phyloP scores from a whole-genome alignment of 2,797 vertebrate species.

The Iguana delicatissima region DNA sequence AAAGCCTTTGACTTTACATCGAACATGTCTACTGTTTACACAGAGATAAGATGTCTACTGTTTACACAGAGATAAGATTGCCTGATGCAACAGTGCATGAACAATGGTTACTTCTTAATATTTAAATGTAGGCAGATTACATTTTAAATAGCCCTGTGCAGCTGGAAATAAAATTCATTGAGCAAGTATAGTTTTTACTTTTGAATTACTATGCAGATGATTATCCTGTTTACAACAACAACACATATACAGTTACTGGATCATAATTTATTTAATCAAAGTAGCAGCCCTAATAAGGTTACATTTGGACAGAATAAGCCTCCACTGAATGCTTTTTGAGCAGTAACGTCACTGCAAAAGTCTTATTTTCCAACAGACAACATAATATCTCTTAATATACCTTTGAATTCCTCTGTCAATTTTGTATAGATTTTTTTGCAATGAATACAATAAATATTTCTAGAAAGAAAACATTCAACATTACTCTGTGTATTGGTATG shows the following conservation, averaged over 20 bases:
- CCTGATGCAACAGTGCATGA: not conserved
- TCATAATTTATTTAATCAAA: not conserved
- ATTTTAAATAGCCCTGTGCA: not conserved
- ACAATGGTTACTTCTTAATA: not conserved
- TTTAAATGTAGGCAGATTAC: not conserved
- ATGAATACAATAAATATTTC: too few species aligned
- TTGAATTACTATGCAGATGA: not conserved
- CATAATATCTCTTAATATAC: not conserved
- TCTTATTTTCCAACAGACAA: not conserved
- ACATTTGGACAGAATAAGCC: not conserved
- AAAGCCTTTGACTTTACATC: too few species aligned
- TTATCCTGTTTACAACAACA: not conserved
- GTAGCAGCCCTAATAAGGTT: not conserved
- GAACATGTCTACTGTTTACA: too few species aligned
- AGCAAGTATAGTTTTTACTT: not conserved
- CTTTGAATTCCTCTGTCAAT: too few species aligned
- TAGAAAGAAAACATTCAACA: not conserved
- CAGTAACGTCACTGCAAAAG: not conserved
- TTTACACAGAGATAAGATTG: not conserved
- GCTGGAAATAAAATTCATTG: not conserved
- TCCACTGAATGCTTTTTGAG: not conserved
- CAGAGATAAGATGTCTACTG: too few species aligned
- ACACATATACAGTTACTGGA: not conserved
- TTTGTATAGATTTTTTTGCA: too few species aligned
- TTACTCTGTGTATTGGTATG: not conserved